phyloP scores from a whole-genome alignment of 2,797 vertebrate genomes.

The Fistularia tabacaria region DNA sequence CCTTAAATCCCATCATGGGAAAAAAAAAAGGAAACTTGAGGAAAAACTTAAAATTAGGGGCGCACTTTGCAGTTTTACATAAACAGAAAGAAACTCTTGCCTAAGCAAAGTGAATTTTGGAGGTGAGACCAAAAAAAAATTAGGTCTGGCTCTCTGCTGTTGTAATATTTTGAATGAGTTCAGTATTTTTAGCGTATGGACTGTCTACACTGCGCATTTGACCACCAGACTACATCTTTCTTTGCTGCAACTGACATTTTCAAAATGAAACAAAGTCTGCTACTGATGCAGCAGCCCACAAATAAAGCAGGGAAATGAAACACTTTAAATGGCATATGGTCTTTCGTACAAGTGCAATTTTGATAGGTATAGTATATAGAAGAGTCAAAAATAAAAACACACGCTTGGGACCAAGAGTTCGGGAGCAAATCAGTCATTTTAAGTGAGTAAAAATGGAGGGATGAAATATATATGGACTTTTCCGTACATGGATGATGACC shows the following conservation, averaged over 20 bases:
- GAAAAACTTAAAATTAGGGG: slow-evolving; percentile 26
- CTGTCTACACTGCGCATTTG: background rate
- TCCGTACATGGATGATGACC: slow-evolving; percentile 20
- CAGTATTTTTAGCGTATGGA: slow-evolving; percentile 2
- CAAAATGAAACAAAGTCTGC: background rate
- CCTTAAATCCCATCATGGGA: slow-evolving; percentile 26
- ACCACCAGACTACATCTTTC: background rate
- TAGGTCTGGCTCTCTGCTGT: background rate
- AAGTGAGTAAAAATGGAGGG: slow-evolving; percentile 11
- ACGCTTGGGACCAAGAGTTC: background rate
- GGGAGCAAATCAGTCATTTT: slow-evolving; percentile 5
- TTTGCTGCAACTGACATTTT: slow-evolving; percentile 6
- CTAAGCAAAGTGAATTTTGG: slow-evolving; percentile 9
- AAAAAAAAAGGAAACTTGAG: background rate
- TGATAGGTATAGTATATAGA: background rate
- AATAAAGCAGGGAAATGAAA: background rate
- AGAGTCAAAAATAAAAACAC: slow-evolving; percentile 11
- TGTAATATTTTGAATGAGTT: slow-evolving; percentile 9
- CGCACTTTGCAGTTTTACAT: slow-evolving; percentile 24
- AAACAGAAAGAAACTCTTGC: slow-evolving; percentile 19
- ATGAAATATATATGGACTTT: slow-evolving; percentile 21
- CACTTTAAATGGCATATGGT: background rate
- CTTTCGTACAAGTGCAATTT: background rate
- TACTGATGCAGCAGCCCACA: background rate
- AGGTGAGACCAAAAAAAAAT: slow-evolving; percentile 2